A percentile compares a stretch with the other conserved stretches of the same genome.
Conservation (phyloP, 2,113 vertebrate species). For the Nothoprocta perdicaria region DNA sequence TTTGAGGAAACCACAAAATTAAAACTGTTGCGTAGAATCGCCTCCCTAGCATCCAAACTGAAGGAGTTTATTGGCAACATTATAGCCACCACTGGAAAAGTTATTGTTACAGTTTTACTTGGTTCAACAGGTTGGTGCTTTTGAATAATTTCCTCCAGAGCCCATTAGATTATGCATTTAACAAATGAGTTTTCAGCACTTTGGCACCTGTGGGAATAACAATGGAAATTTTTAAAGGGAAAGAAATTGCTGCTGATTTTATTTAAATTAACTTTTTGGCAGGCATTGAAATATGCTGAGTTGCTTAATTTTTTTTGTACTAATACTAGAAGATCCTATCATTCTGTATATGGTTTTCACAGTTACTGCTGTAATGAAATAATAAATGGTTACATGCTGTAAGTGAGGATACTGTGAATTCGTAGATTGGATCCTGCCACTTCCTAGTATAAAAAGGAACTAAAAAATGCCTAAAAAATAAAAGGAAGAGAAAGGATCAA, state of each 20-base stretch:
- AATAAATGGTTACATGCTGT: neutral
- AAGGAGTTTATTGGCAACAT: conserved; percentile 96
- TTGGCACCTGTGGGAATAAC: neutral
- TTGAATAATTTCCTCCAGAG: conserved; percentile 32
- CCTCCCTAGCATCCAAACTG: conserved; percentile 86
- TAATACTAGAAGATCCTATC: neutral
- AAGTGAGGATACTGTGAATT: neutral
- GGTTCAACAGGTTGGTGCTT: conserved; percentile 88
- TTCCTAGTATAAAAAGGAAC: neutral
- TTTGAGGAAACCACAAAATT: conserved; percentile 88
- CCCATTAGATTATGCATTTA: neutral
- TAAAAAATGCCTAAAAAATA: neutral
- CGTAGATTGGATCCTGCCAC: neutral
- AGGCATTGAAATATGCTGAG: neutral
- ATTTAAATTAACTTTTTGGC: conserved; percentile 52
- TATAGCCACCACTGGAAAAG: conserved; percentile 95
- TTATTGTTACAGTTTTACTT: conserved; percentile 93
- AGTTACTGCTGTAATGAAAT: neutral
- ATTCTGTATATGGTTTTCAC: neutral
- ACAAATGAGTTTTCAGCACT: conserved; percentile 44
- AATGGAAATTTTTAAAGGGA: conserved; percentile 33
- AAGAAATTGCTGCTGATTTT: conserved; percentile 60
- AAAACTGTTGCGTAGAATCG: conserved; percentile 88
- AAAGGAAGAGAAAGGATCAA: neutral
- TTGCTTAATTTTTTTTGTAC: conserved; percentile 1